These are phyloP conservation scores for Syngnathus rostellatus DNA, from an alignment of 2,797 vertebrate genomes.

Conservation along the genomic window DNA sequence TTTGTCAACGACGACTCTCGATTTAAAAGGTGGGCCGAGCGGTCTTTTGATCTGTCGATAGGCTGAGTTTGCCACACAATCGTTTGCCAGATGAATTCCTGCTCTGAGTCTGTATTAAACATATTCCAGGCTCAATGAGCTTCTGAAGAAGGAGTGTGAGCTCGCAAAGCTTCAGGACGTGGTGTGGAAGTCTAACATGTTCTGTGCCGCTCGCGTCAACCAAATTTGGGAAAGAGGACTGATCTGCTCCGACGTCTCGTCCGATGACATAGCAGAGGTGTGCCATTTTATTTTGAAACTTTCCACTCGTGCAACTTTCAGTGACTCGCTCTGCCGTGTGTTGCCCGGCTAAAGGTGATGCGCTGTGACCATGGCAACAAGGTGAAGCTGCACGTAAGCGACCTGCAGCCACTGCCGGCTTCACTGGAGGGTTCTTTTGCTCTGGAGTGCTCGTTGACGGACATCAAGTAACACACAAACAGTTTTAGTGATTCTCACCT, in stretches of 20 bases:
- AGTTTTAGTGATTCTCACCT: neutral
- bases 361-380: conserved; percentile 80
- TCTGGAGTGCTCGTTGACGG: conserved; percentile 77
- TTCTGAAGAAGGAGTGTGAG: conserved; percentile 66
- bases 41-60: too few relatives aligned
- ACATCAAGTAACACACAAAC: conserved; percentile 73
- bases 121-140: conserved; percentile 71
- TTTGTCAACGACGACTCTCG: conserved; percentile 60
- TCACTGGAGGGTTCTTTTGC: conserved; percentile 66
- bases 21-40: conserved; percentile 71
- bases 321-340: neutral
- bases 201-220: conserved; percentile 72
- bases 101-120: neutral
- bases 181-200: conserved; percentile 72
- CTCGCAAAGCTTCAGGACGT: conserved; percentile 52
- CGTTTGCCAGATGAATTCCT: neutral
- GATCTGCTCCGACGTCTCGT: conserved; percentile 59
- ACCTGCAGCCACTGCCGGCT: conserved; percentile 72
- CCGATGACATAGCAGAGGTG: conserved; percentile 74
- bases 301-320: neutral
- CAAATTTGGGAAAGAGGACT: conserved; percentile 80
- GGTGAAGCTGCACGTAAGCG: conserved; percentile 59
- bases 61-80: neutral
- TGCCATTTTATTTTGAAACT: neutral
- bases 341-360: conserved; percentile 66